Base-by-base conservation (phyloP, 2,888 invertebrate species). In the Dicroscelio sp. region DNA sequence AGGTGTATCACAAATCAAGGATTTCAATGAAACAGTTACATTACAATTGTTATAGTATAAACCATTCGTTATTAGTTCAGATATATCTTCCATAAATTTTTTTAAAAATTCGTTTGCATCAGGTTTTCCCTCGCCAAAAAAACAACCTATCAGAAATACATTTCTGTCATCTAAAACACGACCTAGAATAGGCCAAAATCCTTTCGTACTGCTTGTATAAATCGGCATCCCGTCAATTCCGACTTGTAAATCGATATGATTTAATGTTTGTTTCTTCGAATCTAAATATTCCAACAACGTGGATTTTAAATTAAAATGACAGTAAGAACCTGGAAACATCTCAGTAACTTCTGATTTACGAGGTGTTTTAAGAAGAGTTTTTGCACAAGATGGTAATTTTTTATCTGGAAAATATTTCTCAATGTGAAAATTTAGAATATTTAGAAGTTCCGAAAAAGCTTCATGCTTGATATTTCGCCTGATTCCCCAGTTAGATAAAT, bases 1-100 rank as follows among this genome's bases (percentile, higher is more conserved):
- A 10, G 92, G 93, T 27, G 93, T 90, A 88, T 94, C 93, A 78
- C 91, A 94, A 38, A 91, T 79, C 25, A 94, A n/a, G 4, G 71
- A 71, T 43, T 71, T 71, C 27, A 71, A n/a, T n/a, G n/a, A n/a
- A n/a, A 76, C 25, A 20, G 63, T 25, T 27, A 60, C 60, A 17
- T 5, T 23, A 10, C 10, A 33, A n/a, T 65, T 33, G 2, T 63
- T 30, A 8, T 65, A 65, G 12, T n/a, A 2, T 2, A 65, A 8
- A 17, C 63, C 23, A 35, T 90, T 63, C 33, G 60, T 65, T 30
- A 84, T 83, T 82, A 65, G 17, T 20, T 31, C 2, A 2, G 33
- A 31, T 30, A 65, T 65, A 31, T 93, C 94, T 35, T 71, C 35
- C 27, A 94, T 87, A 88, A 94, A 94, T 69, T 90, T 60, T 58